Conservation (phyloP, 2,888 invertebrate genomes). For the Glaucopsyche alexis region DNA sequence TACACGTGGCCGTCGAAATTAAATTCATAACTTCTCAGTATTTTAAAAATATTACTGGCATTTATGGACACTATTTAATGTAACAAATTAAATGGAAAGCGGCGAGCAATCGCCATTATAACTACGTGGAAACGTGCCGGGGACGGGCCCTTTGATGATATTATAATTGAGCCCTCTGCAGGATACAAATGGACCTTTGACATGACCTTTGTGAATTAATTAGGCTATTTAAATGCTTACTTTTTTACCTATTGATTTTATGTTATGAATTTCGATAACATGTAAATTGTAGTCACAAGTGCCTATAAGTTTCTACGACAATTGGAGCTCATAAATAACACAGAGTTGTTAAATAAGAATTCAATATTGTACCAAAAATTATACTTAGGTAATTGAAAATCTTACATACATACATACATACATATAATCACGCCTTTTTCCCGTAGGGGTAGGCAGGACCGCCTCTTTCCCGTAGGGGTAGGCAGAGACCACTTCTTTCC, state of each 20-base stretch:
- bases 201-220: constrained; percentile 17
- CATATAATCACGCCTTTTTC: too few species aligned
- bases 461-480: too few species aligned
- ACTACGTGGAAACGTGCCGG: constrained; percentile 17
- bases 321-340: too few species aligned
- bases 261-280: background rate
- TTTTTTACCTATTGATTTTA: background rate
- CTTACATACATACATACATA: too few species aligned
- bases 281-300: background rate
- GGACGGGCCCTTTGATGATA: constrained; percentile 16
- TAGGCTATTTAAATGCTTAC: constrained; percentile 1
- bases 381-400: too few species aligned
- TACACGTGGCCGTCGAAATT: background rate
- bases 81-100: constrained; percentile 16
- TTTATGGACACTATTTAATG: background rate
- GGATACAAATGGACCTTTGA: constrained; percentile 23
- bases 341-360: too few species aligned
- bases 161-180: constrained; percentile 16
- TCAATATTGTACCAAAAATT: too few species aligned
- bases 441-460: too few species aligned
- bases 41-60: too few species aligned
- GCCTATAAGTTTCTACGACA: too few species aligned
- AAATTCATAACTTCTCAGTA: background rate
- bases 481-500: too few species aligned
- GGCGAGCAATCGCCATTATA: constrained; percentile 19